These are phyloP conservation scores for Pristiophorus japonicus DNA, from an alignment of 2,113 vertebrate species.

Conservation along the genomic window DNA sequence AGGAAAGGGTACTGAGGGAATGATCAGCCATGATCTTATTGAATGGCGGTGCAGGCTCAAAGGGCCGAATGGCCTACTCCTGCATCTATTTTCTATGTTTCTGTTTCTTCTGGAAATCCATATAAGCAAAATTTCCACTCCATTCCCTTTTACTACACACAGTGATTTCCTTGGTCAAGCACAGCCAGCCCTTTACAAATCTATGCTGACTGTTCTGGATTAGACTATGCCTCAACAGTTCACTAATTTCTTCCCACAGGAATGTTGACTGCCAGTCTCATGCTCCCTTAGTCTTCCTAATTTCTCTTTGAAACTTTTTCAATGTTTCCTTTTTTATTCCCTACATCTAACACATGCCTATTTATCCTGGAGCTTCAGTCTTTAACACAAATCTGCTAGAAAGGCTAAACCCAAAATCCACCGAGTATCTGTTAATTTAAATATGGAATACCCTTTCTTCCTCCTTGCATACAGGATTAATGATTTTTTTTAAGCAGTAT, in stretches of 20 bases:
- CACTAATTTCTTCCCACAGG: background rate
- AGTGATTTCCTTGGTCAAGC: no score
- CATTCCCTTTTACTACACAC: no score
- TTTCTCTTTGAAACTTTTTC: background rate
- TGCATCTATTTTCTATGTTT: no score
- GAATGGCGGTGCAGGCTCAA: no score
- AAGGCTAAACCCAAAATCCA: background rate
- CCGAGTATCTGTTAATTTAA: background rate
- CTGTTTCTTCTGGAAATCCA: no score
- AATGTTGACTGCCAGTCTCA: background rate
- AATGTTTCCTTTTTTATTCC: background rate
- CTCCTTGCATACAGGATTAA: background rate
- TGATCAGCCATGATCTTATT: no score
- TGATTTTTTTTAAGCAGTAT: background rate
- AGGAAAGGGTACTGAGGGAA: no score
- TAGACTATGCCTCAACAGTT: background rate
- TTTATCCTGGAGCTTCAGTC: background rate
- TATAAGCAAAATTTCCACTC: no score
- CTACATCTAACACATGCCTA: background rate
- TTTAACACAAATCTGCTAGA: background rate
- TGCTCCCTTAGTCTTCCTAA: background rate
- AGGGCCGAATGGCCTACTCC: no score
- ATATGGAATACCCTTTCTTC: background rate
- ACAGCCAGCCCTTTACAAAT: no score
- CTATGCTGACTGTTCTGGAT: no score